Conservation (phyloP, 1,140 invertebrate genomes). For the Brachionus plicatilis region DNA sequence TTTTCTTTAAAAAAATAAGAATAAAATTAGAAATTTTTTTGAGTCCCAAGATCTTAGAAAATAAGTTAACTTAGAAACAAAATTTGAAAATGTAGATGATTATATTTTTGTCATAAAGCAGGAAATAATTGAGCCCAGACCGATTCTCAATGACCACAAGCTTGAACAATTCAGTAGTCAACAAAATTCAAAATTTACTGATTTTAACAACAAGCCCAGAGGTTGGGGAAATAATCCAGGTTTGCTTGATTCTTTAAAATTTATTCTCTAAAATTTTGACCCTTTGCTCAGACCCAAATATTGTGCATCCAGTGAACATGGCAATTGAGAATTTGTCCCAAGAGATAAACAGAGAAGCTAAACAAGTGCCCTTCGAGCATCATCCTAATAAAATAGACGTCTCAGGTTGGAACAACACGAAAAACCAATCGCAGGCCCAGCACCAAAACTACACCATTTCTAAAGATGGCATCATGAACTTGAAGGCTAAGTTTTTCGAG, state of each 20-base stretch:
- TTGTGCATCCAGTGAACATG: not conserved
- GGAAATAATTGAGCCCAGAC: not conserved
- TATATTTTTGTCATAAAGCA: not conserved
- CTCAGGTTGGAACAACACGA: not conserved
- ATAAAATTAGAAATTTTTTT: too few species aligned
- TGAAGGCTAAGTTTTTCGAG: constrained; percentile 30
- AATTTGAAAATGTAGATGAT: too few species aligned
- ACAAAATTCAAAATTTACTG: not conserved
- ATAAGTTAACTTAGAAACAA: too few species aligned
- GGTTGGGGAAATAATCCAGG: not conserved
- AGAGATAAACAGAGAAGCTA: not conserved
- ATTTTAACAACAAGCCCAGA: constrained; percentile 29
- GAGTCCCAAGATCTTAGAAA: too few species aligned
- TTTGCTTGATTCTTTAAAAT: not conserved
- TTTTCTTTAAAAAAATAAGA: too few species aligned
- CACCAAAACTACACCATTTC: constrained; percentile 5
- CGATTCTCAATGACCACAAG: not conserved
- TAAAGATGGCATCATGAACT: constrained; percentile 21
- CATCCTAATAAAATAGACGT: constrained; percentile 29
- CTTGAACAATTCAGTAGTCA: not conserved
- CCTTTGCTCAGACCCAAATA: not conserved
- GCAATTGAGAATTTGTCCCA: not conserved
- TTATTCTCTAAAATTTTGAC: not conserved
- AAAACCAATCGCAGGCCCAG: not conserved
- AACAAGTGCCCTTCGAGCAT: not conserved